These are phyloP conservation scores for Lasioglossum oenotherae DNA, from an alignment of 2,888 invertebrate genomes.

Conservation along the genomic window DNA sequence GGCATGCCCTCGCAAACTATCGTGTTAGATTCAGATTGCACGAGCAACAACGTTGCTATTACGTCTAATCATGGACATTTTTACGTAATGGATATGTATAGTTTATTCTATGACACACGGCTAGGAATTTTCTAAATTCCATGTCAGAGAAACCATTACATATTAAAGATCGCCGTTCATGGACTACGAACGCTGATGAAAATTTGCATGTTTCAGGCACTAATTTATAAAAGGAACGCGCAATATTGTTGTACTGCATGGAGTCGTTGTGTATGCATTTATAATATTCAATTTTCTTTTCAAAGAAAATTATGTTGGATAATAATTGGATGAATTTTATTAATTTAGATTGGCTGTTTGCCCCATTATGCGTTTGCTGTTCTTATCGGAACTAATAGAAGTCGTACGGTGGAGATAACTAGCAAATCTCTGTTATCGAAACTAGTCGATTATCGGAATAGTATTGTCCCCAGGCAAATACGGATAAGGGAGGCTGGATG, in stretches of 20 bases:
- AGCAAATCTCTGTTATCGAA: background rate
- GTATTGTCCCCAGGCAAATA: background rate
- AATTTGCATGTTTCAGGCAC: background rate
- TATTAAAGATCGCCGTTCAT: background rate
- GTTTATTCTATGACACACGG: background rate
- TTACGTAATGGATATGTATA: background rate
- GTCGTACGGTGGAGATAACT: too few species aligned
- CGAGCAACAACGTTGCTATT: background rate
- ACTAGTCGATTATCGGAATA: background rate
- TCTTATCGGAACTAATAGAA: too few species aligned
- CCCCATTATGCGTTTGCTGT: background rate
- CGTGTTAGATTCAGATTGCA: background rate
- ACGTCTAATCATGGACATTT: background rate
- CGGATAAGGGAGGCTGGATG: background rate
- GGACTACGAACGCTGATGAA: background rate
- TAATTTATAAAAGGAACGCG: background rate
- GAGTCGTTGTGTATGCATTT: background rate
- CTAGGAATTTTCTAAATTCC: background rate
- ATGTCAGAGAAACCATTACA: background rate
- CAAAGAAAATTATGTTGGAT: too few species aligned
- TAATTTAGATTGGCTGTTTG: too few species aligned
- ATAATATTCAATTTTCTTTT: background rate
- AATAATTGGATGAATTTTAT: too few species aligned
- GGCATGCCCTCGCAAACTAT: background rate
- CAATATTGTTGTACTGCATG: background rate